Base-by-base conservation (phyloP, 2,888 invertebrate species). In the Tipula vernalis region DNA sequence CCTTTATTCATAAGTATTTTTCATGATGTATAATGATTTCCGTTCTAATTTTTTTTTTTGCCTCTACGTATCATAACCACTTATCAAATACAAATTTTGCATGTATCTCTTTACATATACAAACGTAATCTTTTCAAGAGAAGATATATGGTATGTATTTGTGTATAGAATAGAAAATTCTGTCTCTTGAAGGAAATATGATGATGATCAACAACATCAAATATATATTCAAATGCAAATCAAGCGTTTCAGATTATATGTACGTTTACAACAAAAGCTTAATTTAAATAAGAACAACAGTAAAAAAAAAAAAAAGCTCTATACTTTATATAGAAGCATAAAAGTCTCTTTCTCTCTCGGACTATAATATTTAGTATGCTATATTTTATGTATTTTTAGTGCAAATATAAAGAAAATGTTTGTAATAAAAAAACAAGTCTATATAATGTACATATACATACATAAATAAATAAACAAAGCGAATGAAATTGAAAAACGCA, bases 1-100 rank as follows among this genome's bases (percentile, higher is more conserved):
- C 71, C 71, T 71, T 71, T 71, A 71, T 71, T 71, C 71, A 71
- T 71, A 71, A 71, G 71, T 71, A 71, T 71, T 71, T 71, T 71
- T 28, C 71, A 71, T 71, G 71, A 71, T 71, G 71, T 71, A 71
- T 71, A 71, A 71, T 71, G 71, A 71, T 71, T 71, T 71, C 71
- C 71, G 71, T 71, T 71, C 71, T 71, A 71, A 71, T 71, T 71
- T 71, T 71, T 57, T 71, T 6, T 18, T 8, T 8, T 71, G 3
- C 28, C 0, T 28, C 28, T 71, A 51, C 51, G n/a, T 51, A 71
- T 71, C 71, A 71, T 71, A 71, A 71, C 71, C 71, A 71, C 71
- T 71, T 71, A 71, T 71, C 71, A 71, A 71, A 71, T 71, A 71
- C 71, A 71, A 71, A 71, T 71, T 71, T 71, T 71, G 2, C 71